These are phyloP conservation scores for Astropecten irregularis DNA, from an alignment of 53 echinoderm and acorn worm species.

Conservation along the genomic window DNA sequence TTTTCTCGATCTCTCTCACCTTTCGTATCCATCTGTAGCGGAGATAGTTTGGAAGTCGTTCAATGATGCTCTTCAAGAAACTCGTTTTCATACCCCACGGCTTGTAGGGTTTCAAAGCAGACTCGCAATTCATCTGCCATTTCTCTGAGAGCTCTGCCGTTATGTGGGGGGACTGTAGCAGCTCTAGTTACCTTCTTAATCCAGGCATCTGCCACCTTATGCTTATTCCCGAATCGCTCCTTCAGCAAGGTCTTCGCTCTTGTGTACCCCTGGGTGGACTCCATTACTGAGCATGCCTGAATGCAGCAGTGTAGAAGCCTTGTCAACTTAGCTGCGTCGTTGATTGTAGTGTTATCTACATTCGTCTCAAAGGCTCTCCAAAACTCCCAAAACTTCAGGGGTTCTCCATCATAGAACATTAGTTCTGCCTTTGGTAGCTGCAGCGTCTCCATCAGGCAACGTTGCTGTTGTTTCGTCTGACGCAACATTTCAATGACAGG, in stretches of 20 bases:
- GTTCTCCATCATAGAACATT: slow-evolving; percentile 63
- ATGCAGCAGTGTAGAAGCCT: slow-evolving; percentile 65
- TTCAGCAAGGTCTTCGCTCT: slow-evolving; percentile 21
- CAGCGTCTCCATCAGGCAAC: slow-evolving; percentile 35
- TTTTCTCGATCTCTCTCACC: background rate
- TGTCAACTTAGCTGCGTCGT: slow-evolving; percentile 40
- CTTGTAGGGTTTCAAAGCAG: slow-evolving; percentile 22
- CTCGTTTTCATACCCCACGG: slow-evolving; percentile 19
- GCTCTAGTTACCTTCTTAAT: too few relatives aligned
- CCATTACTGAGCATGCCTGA: slow-evolving; percentile 28
- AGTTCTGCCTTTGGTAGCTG: slow-evolving; percentile 52
- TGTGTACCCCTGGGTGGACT: slow-evolving; percentile 1
- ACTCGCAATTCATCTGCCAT: slow-evolving; percentile 21
- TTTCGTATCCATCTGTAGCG: slow-evolving; percentile 10
- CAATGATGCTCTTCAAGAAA: background rate
- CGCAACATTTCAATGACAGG: slow-evolving; percentile 1
- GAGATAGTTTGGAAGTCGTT: background rate
- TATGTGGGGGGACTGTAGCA: too few relatives aligned
- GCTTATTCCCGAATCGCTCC: slow-evolving; percentile 4
- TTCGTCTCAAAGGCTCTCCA: slow-evolving; percentile 44
- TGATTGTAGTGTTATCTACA: slow-evolving; percentile 4
- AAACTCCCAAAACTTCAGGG: slow-evolving; percentile 58
- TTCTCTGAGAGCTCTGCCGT: background rate
- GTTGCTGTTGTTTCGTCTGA: slow-evolving; percentile 4
- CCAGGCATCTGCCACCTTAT: slow-evolving; percentile 23